Evolutionary conservation across 2,113 vertebrate genomes (phyloP).

Genomic region (Cryptotis parvus): DNA sequence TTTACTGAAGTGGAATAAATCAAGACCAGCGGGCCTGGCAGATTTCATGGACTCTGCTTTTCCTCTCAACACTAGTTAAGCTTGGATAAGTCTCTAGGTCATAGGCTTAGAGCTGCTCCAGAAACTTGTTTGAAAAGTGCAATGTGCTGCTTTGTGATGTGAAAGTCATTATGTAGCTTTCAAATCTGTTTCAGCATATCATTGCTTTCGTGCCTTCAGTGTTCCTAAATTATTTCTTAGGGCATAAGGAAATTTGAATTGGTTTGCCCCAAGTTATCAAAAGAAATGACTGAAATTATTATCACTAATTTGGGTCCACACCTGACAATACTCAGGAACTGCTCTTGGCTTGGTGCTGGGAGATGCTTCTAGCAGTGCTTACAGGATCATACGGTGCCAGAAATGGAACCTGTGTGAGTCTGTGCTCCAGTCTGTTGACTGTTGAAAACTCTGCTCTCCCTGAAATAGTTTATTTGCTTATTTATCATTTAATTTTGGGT

Average conservation of each 20-base stretch:
- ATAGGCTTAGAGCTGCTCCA: constrained; percentile 26
- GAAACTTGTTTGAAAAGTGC: constrained; percentile 53
- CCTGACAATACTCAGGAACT: too few species aligned
- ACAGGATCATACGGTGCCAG: too few species aligned
- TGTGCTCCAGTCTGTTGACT: too few species aligned
- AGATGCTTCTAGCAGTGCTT: too few species aligned
- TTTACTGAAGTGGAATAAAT: constrained; percentile 8
- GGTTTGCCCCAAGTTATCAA: background rate
- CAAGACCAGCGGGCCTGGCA: background rate
- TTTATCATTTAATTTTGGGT: too few species aligned
- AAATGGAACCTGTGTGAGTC: too few species aligned
- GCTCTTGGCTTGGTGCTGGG: too few species aligned
- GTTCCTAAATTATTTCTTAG: background rate
- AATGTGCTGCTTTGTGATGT: constrained; percentile 1
- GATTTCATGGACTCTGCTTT: background rate
- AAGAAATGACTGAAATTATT: background rate
- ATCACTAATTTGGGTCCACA: too few species aligned
- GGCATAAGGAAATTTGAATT: constrained; percentile 13
- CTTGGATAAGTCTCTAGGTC: background rate
- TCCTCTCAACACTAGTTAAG: constrained; percentile 24
- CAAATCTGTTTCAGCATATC: constrained; percentile 27
- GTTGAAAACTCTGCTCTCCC: too few species aligned
- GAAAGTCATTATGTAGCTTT: constrained; percentile 32
- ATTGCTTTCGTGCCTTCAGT: background rate
- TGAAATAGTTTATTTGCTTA: too few species aligned